Evolutionary conservation across 2,113 vertebrate genomes (phyloP), one percentile per base, ranked within the genome.

Genomic region (Melanostigma gelatinosum): DNA sequence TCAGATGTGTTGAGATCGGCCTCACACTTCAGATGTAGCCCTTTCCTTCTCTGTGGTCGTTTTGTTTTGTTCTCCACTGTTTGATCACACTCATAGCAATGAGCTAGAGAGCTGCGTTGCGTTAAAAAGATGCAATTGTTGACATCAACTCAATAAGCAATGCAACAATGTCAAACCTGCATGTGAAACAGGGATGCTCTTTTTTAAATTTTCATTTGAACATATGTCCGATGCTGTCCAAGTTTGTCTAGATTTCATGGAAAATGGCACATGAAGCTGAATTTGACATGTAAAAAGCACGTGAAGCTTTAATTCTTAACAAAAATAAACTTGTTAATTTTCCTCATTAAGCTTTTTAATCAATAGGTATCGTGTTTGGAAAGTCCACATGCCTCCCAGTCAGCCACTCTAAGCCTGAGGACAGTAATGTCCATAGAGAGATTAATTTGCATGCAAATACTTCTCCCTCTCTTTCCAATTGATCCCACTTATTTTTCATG

Each of bases 21-120:
- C 36, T 44, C 64, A 75, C 57, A 77, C 85, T 87, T 89, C 79
- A 89, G 65, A 79, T 46, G 58, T 77, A 63, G 82, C 63, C 15
- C 36, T 83, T 90, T 80, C 61, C 7, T 80, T 75, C 72, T 74
- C 40, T 27, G 50, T 2, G 27, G 70, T 80, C 44, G 16, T 72
- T 70, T 70, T 0, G 27, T 80, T 62, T 72, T 66, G 34, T 61
- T 63, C 66, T 42, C 67, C 38, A 40, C 63, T 80, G 40, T 88
- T 54, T 85, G 64, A 70, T 87, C 20, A 20, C 8, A 40, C 29
- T 63, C n/a, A 32, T 4, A 71, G 57, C 67, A 46, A 60, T 34
- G n/a, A 60, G 75, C 61, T 58, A n/a, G 40, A 77, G n/a, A 57
- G 72, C 64, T 60, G 27, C 34, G 79, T 36, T 52, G 29, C 20